Conservation (phyloP, 2,888 invertebrate species). For the Mantis religiosa region DNA sequence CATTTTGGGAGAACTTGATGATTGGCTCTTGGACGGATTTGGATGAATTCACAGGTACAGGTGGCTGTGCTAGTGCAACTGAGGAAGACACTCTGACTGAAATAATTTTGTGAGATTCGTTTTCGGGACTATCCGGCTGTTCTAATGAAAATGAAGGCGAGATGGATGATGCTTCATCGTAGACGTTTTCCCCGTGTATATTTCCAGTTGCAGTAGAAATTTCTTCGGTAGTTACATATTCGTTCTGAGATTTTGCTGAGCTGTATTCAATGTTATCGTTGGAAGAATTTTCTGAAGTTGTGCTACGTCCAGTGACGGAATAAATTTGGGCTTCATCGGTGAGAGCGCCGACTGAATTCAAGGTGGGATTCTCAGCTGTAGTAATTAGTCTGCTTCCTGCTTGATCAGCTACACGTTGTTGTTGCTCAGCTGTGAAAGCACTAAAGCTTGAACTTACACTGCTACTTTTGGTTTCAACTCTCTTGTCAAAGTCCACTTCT, state of each 20-base stretch:
- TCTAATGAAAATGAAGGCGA: too few species aligned
- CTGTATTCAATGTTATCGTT: background rate
- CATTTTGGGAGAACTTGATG: background rate
- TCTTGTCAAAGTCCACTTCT: background rate
- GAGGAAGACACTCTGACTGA: constrained; percentile 52
- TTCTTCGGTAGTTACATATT: background rate
- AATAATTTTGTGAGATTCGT: constrained; percentile 41
- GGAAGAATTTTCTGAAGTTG: background rate
- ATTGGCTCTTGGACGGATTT: background rate
- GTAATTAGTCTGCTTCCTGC: background rate
- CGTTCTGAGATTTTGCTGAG: background rate
- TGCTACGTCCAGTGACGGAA: background rate
- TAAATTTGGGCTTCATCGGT: background rate
- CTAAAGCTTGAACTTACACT: background rate
- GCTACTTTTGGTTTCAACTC: background rate
- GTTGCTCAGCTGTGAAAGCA: background rate
- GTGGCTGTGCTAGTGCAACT: constrained; percentile 35
- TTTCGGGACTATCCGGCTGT: background rate
- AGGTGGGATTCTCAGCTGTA: background rate
- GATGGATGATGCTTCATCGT: background rate
- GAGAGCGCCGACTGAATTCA: too few species aligned
- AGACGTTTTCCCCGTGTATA: background rate
- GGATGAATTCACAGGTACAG: background rate
- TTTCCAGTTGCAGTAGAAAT: background rate
- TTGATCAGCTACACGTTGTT: background rate